Percentiles rank a stretch among this genome's conserved stretches.
Evolutionary conservation across 2,797 vertebrate species (phyloP).

Genomic region (Gymnoscopelus braueri): DNA sequence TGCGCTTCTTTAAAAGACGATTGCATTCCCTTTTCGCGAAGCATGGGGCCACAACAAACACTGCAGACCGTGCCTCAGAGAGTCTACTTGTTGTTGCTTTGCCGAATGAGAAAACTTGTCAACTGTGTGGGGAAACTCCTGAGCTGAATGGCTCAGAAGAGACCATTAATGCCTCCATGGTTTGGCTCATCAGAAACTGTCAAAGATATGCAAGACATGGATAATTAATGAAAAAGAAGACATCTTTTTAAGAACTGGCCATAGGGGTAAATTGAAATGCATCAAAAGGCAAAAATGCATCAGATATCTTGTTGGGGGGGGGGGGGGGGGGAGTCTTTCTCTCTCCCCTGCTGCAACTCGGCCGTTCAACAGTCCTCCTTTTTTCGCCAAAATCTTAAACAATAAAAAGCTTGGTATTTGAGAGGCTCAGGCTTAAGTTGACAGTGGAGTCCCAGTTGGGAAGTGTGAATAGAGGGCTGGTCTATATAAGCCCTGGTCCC

Average conservation of each 20-base stretch:
- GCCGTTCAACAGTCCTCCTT: conserved; percentile 51
- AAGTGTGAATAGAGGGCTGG: conserved; percentile 70
- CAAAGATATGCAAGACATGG: conserved; percentile 75
- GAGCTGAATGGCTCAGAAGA: conserved; percentile 55
- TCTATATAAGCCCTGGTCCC: conserved; percentile 76
- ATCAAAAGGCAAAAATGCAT: conserved; percentile 83
- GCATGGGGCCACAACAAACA: conserved; percentile 32
- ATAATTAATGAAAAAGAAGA: conserved; percentile 74
- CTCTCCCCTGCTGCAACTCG: conserved; percentile 45
- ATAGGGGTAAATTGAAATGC: conserved; percentile 75
- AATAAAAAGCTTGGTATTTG: conserved; percentile 54
- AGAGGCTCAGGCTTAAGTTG: conserved; percentile 69
- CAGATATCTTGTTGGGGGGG: conserved; percentile 66
- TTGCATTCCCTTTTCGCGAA: conserved; percentile 51
- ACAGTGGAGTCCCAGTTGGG: conserved; percentile 70
- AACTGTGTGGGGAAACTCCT: conserved; percentile 45
- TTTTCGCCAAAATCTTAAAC: conserved; percentile 57
- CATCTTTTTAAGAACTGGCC: conserved; percentile 70
- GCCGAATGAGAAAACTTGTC: conserved; percentile 46
- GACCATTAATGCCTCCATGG: conserved; percentile 59
- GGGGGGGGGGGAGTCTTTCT: conserved; percentile 29
- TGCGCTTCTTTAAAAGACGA: conserved; percentile 51
- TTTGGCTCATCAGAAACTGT: conserved; percentile 69
- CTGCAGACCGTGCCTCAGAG: conserved; percentile 12
- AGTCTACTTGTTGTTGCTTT: conserved; percentile 51